phyloP scores from a whole-genome alignment of 2,797 vertebrate species.

The Rallus crepitans region DNA sequence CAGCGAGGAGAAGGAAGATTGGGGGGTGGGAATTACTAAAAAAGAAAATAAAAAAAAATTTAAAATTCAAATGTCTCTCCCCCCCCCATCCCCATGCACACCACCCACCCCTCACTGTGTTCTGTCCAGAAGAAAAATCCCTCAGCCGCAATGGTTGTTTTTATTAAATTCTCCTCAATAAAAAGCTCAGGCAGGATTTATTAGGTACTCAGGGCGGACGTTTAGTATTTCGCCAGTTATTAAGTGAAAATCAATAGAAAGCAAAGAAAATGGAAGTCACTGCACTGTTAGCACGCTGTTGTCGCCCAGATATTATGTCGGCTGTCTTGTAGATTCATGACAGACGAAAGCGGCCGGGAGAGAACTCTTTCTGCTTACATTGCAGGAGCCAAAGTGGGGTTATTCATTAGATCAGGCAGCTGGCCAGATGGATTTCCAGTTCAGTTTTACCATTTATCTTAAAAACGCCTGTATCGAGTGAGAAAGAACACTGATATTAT shows the following conservation, averaged over 20 bases:
- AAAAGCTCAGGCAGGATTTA: constrained; percentile 99
- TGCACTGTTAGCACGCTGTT: constrained; percentile 94
- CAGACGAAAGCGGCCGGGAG: constrained; percentile 90
- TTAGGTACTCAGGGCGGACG: constrained; percentile 99
- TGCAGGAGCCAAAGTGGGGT: constrained; percentile 99
- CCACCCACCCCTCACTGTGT: constrained; percentile 64
- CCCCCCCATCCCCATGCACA: neutral
- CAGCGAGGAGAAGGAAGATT: neutral
- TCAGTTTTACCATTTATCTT: constrained; percentile 99
- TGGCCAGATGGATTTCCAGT: constrained; percentile 99
- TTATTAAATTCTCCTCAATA: constrained; percentile 99
- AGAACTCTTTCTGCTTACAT: constrained; percentile 99
- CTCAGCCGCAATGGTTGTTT: constrained; percentile 92
- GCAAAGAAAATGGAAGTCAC: constrained; percentile 99
- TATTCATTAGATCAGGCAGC: constrained; percentile 99
- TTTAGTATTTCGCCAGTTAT: constrained; percentile 99
- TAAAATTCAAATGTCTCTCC: constrained; percentile 65
- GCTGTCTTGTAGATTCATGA: constrained; percentile 99
- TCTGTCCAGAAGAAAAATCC: constrained; percentile 92
- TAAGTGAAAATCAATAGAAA: constrained; percentile 99
- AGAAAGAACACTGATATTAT: constrained; percentile 99
- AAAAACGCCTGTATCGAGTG: constrained; percentile 93
- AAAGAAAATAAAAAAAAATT: neutral
- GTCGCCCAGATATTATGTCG: constrained; percentile 99
- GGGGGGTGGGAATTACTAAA: neutral